Evolutionary conservation across 2,797 vertebrate genomes (phyloP).

Genomic region (Helicolenus hilgendorfi): DNA sequence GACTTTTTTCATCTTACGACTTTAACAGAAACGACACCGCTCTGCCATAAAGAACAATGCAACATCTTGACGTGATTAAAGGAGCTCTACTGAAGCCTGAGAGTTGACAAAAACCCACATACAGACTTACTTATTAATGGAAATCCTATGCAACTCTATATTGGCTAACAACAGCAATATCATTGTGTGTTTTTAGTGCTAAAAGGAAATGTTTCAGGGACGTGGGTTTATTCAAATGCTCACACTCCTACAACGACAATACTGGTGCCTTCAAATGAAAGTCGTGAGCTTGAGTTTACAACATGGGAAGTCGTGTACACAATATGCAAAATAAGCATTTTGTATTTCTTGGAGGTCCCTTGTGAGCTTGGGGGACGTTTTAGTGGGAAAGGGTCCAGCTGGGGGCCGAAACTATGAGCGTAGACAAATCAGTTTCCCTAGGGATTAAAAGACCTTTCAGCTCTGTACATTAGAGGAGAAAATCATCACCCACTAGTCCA

Average conservation of each 20-base stretch:
- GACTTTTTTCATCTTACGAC: background rate
- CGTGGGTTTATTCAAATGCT: background rate
- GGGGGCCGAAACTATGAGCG: background rate
- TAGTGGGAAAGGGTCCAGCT: background rate
- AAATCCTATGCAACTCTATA: background rate
- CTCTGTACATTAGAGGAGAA: conserved; percentile 26
- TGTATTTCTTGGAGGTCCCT: background rate
- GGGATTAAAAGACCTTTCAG: conserved; percentile 37
- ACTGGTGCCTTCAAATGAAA: no score
- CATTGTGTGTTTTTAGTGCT: background rate
- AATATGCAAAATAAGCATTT: background rate
- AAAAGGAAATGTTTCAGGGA: background rate
- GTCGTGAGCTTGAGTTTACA: no score
- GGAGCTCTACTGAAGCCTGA: background rate
- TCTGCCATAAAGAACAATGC: background rate
- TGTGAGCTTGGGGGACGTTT: background rate
- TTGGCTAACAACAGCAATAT: background rate
- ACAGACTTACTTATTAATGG: background rate
- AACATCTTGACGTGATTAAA: background rate
- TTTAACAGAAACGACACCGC: background rate
- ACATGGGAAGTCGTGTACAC: no score
- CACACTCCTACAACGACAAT: background rate
- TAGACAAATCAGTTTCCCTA: conserved; percentile 1
- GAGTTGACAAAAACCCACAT: background rate
- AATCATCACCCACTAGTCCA: conserved; percentile 30